Percentiles rank a stretch among this genome's conserved stretches.
Evolutionary conservation across 1,140 invertebrate species (phyloP).

Genomic region (Heliconius nattereri): DNA sequence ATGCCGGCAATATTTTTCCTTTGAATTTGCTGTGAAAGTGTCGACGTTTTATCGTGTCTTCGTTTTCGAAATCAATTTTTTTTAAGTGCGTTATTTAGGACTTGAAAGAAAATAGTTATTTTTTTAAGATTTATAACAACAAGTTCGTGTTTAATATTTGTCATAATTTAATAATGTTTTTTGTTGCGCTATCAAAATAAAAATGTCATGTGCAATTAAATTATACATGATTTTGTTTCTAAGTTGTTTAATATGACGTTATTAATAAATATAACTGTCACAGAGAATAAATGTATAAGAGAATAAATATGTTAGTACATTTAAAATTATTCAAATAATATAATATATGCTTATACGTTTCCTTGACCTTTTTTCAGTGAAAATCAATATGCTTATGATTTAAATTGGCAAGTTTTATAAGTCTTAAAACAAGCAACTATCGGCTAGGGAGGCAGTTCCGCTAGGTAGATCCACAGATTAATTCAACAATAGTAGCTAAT

Average conservation of each 20-base stretch:
- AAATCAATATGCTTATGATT: background rate
- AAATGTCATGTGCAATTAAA: conserved; percentile 10
- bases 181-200: background rate
- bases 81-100: conserved; percentile 7
- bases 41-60: conserved; percentile 64
- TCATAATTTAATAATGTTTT: conserved; percentile 3
- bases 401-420: background rate
- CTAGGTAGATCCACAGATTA: too few relatives aligned
- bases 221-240: background rate
- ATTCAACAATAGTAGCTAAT: too few relatives aligned
- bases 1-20: conserved; percentile 76
- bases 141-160: background rate
- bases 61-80: conserved; percentile 59
- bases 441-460: too few relatives aligned
- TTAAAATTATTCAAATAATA: background rate
- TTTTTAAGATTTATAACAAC: conserved; percentile 18
- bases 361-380: background rate
- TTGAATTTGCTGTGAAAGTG: conserved; percentile 75
- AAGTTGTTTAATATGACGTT: background rate
- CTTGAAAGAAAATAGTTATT: background rate
- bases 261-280: background rate
- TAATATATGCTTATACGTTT: background rate
- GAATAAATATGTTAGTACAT: background rate
- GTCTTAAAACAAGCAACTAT: too few relatives aligned
- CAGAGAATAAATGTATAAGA: too few relatives aligned